Evolutionary conservation across 1,140 invertebrate genomes (phyloP).

Genomic region (Pantala flavescens): DNA sequence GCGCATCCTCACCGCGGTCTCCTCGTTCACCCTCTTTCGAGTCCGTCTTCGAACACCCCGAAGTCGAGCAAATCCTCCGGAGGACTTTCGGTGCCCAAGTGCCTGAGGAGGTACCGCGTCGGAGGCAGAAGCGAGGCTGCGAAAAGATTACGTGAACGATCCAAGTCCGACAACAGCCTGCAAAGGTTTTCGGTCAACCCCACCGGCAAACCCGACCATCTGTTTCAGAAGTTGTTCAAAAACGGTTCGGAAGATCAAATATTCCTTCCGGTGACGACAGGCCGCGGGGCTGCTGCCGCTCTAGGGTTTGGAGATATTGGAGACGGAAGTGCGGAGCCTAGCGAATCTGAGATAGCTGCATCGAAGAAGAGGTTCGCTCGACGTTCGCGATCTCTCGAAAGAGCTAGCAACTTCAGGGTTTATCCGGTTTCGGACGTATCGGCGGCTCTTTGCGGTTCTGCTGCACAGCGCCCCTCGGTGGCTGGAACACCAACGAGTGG

Average conservation of each 20-base stretch:
- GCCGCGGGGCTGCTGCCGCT: slow-evolving; percentile 12
- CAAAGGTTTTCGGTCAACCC: slow-evolving; percentile 27
- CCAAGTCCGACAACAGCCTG: slow-evolving; percentile 33
- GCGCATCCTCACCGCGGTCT: slow-evolving; percentile 23
- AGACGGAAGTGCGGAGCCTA: slow-evolving; percentile 20
- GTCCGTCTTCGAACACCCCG: background rate
- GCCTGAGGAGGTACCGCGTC: slow-evolving; percentile 22
- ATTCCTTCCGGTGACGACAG: slow-evolving; percentile 15
- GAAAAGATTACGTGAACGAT: slow-evolving; percentile 27
- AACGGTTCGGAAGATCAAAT: slow-evolving; percentile 18
- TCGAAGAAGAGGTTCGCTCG: slow-evolving; percentile 22
- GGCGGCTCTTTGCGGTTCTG: background rate
- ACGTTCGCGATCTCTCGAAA: slow-evolving; percentile 29
- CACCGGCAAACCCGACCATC: slow-evolving; percentile 23
- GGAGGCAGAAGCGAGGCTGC: slow-evolving; percentile 18
- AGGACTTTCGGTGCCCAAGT: slow-evolving; percentile 24
- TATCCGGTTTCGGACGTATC: slow-evolving; percentile 19
- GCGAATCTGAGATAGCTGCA: slow-evolving; percentile 17
- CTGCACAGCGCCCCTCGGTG: slow-evolving; percentile 16
- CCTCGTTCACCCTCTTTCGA: too few relatives aligned
- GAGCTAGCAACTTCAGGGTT: slow-evolving; percentile 24
- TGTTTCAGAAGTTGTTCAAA: slow-evolving; percentile 23
- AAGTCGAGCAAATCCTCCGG: slow-evolving; percentile 21
- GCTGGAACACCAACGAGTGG: background rate
- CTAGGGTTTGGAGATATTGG: background rate